Conservation (phyloP, 2,113 vertebrate species). For the Brienomyrus longianalis region DNA sequence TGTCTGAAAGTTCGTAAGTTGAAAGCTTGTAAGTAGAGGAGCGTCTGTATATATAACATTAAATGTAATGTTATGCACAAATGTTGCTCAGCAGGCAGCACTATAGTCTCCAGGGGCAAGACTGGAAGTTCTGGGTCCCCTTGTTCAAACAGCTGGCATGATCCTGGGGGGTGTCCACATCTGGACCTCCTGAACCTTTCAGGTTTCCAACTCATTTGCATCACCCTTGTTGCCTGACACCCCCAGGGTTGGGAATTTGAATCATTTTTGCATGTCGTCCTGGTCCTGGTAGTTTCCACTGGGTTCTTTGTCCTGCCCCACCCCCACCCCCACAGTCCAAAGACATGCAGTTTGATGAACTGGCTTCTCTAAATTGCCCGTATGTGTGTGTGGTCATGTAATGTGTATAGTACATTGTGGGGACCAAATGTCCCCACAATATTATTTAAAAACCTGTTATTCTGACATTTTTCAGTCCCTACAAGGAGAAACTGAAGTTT, state of each 20-base stretch:
- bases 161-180: not conserved
- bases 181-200: not conserved
- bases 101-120: not conserved
- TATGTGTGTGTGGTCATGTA: not conserved
- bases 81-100: not conserved
- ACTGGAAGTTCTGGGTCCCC: not conserved
- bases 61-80: not conserved
- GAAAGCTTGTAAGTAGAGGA: no score
- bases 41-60: not conserved
- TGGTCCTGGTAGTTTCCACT: not conserved
- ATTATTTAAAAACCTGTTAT: not conserved
- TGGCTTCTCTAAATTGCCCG: not conserved
- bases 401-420: not conserved
- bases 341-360: not conserved
- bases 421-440: not conserved
- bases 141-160: not conserved
- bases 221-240: not conserved
- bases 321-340: not conserved
- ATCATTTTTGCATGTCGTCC: not conserved
- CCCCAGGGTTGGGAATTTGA: not conserved
- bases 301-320: not conserved
- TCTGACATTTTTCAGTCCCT: not conserved
- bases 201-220: not conserved
- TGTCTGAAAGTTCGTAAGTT: no score
- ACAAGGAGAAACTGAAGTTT: not conserved